Conservation (phyloP, 2,113 vertebrate genomes). For the Boleophthalmus pectinirostris region DNA sequence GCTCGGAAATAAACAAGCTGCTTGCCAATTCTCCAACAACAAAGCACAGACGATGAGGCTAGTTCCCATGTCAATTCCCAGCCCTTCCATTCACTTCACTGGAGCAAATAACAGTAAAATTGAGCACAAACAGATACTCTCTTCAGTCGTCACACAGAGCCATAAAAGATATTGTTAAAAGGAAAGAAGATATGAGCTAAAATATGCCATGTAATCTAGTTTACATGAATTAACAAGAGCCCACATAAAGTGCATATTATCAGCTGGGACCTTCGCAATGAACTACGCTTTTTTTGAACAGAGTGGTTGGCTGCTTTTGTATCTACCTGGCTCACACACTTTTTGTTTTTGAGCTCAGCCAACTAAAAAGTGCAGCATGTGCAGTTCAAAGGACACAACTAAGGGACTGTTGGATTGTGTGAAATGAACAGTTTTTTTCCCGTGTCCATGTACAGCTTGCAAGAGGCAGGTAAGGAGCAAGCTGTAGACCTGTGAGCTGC, state of each 20-base stretch:
- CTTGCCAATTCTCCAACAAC: constrained; percentile 35
- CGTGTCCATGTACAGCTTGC: too few relatives aligned
- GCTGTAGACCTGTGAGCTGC: too few relatives aligned
- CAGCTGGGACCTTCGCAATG: too few relatives aligned
- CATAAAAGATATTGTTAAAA: neutral
- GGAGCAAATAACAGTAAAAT: constrained; percentile 26
- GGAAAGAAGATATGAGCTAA: neutral
- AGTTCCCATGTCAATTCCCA: constrained; percentile 19
- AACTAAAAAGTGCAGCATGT: too few relatives aligned
- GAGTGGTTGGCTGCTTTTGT: too few relatives aligned
- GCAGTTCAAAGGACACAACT: too few relatives aligned
- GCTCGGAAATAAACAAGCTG: constrained; percentile 35
- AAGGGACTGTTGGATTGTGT: too few relatives aligned
- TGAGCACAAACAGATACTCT: constrained; percentile 18
- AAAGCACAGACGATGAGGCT: constrained; percentile 35
- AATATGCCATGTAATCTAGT: neutral
- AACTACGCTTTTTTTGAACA: too few relatives aligned
- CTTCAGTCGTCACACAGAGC: constrained; percentile 7
- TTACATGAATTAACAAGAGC: neutral
- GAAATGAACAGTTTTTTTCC: too few relatives aligned
- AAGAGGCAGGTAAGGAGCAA: too few relatives aligned
- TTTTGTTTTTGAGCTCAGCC: too few relatives aligned
- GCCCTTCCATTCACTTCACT: constrained; percentile 18
- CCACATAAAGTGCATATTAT: neutral
- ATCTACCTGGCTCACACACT: too few relatives aligned